Percentiles rank a stretch among this genome's conserved stretches.
Evolutionary conservation across 1,140 invertebrate species (phyloP).

Genomic region (Drosophila sucinea): DNA sequence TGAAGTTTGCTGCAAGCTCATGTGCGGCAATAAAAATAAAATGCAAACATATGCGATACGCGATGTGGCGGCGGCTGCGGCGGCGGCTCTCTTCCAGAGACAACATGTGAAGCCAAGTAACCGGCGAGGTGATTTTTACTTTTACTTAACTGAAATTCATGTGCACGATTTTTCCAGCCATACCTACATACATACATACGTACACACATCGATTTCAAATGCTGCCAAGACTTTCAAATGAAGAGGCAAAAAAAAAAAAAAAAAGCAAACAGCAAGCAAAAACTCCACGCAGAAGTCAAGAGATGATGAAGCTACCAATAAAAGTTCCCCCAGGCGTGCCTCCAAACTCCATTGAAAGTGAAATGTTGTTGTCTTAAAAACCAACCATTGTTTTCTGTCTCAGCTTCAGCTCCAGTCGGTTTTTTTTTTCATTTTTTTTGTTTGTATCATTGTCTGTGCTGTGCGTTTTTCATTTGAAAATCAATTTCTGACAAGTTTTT

Average conservation of each 20-base stretch:
- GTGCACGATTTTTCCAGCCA: conserved; percentile 76
- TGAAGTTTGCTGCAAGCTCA: conserved; percentile 58
- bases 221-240: conserved; percentile 68
- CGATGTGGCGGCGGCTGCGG: conserved; percentile 8
- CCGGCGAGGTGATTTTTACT: conserved; percentile 73
- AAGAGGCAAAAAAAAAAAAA: conserved; percentile 54
- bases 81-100: conserved; percentile 46
- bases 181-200: conserved; percentile 23
- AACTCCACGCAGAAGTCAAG: conserved; percentile 45
- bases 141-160: conserved; percentile 71
- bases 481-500: conserved; percentile 69
- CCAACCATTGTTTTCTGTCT: conserved; percentile 40
- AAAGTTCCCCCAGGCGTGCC: conserved; percentile 38
- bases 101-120: conserved; percentile 36
- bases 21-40: conserved; percentile 75
- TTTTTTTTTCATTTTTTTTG: conserved; percentile 41
- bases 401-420: neutral
- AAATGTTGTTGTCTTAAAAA: conserved; percentile 48
- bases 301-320: conserved; percentile 65
- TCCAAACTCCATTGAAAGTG: conserved; percentile 54
- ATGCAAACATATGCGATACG: conserved; percentile 68
- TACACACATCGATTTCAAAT: conserved; percentile 68
- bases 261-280: conserved; percentile 37
- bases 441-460: conserved; percentile 39
- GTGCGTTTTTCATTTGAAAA: conserved; percentile 53